These are phyloP conservation scores for Bombus fervidus DNA, from an alignment of 1,140 invertebrate species.

Conservation along the genomic window DNA sequence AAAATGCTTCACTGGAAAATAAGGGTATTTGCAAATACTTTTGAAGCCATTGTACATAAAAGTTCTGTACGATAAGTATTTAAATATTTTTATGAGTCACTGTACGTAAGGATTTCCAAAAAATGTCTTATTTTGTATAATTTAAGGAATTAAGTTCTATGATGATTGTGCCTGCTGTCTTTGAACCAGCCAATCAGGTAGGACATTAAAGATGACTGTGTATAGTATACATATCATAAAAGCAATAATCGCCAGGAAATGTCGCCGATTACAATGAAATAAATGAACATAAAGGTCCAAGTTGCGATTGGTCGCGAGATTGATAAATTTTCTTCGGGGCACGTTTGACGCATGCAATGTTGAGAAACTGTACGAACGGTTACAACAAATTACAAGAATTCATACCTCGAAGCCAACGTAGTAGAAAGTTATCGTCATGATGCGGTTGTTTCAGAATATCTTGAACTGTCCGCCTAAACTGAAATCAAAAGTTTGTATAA, in stretches of 20 bases:
- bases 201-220: too few relatives aligned
- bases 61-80: too few relatives aligned
- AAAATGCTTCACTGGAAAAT: too few relatives aligned
- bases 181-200: not conserved
- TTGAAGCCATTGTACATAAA: too few relatives aligned
- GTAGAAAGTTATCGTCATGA: slow-evolving; percentile 90
- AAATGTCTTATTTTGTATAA: not conserved
- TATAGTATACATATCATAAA: not conserved
- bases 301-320: not conserved
- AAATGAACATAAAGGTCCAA: not conserved
- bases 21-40: too few relatives aligned
- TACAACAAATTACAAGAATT: slow-evolving; percentile 35
- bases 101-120: not conserved
- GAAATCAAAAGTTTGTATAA: slow-evolving; percentile 75
- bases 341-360: not conserved
- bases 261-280: not conserved
- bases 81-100: not conserved
- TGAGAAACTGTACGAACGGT: not conserved
- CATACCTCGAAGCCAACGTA: slow-evolving; percentile 92
- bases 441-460: slow-evolving; percentile 86
- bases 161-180: not conserved
- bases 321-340: not conserved
- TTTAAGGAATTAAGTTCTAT: not conserved
- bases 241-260: not conserved
- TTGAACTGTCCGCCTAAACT: slow-evolving; percentile 88